Percentiles rank a stretch among this genome's conserved stretches.
Conservation (phyloP, 1,140 invertebrate genomes). For the Penaeus chinensis region DNA sequence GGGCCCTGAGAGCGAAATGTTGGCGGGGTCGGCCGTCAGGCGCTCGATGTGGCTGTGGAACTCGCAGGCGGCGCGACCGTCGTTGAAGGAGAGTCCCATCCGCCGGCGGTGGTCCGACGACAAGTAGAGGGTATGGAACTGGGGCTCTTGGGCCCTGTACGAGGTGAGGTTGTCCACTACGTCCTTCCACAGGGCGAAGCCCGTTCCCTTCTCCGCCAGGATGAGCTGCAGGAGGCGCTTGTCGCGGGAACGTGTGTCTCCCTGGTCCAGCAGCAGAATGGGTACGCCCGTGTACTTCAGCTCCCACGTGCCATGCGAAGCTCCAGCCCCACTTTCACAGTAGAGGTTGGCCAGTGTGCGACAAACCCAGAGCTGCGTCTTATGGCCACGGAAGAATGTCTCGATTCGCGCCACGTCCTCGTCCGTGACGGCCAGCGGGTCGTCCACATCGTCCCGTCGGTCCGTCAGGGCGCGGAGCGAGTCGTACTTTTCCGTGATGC, state of each 20-base stretch:
- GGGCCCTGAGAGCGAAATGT: constrained; percentile 78
- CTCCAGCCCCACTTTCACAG: constrained; percentile 70
- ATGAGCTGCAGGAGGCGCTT: constrained; percentile 81
- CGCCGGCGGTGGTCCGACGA: constrained; percentile 71
- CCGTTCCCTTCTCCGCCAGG: constrained; percentile 84
- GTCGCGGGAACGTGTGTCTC: constrained; percentile 78
- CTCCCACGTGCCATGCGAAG: constrained; percentile 74
- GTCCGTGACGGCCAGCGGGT: constrained; percentile 72
- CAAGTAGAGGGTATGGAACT: constrained; percentile 72
- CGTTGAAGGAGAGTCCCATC: constrained; percentile 82
- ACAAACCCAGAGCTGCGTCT: constrained; percentile 80
- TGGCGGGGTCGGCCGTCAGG: constrained; percentile 82
- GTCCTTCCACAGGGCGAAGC: constrained; percentile 87
- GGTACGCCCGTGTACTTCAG: constrained; percentile 84
- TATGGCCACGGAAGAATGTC: constrained; percentile 82
- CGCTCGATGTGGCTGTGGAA: constrained; percentile 73
- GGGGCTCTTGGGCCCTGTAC: constrained; percentile 68
- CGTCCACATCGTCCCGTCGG: constrained; percentile 51
- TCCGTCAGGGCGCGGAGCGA: constrained; percentile 61
- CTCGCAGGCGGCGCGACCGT: constrained; percentile 78
- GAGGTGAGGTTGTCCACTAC: constrained; percentile 77
- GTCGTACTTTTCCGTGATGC: constrained; percentile 65
- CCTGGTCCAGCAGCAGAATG: constrained; percentile 82
- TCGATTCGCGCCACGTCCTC: constrained; percentile 82
- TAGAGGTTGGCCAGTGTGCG: constrained; percentile 84